A percentile compares a stretch with the other conserved stretches of the same genome.
These are phyloP conservation scores for Cyanoderma ruficeps DNA, from an alignment of 2,113 vertebrate genomes.

Conservation along the genomic window DNA sequence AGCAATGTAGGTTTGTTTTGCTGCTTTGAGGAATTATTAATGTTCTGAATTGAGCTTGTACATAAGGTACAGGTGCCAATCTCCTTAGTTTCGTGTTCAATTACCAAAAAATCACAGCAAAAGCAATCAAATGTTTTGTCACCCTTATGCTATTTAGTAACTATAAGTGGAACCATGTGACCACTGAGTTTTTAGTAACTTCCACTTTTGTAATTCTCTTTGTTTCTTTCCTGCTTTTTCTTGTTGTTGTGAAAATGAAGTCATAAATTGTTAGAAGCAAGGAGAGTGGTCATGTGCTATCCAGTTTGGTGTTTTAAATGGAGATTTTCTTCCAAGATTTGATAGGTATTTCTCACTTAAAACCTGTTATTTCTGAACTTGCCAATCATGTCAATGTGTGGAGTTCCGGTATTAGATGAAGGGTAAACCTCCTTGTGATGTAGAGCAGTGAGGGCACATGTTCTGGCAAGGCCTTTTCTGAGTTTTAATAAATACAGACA, in stretches of 20 bases:
- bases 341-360: background rate
- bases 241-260: background rate
- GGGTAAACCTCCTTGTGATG: background rate
- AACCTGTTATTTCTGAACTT: background rate
- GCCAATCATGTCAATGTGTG: background rate
- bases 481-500: background rate
- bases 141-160: background rate
- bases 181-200: background rate
- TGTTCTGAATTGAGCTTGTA: background rate
- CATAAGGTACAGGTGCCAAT: background rate
- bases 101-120: background rate
- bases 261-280: background rate
- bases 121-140: background rate
- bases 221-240: background rate
- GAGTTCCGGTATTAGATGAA: background rate
- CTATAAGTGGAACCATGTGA: background rate
- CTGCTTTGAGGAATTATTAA: background rate
- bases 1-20: background rate
- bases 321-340: background rate
- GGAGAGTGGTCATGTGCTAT: accelerated
- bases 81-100: background rate
- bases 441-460: background rate
- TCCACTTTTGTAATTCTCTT: background rate
- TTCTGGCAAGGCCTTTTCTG: background rate
- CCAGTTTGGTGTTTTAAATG: background rate